Percentiles rank a stretch among this genome's conserved stretches.
These are phyloP conservation scores for Cephus runcator DNA, from an alignment of 2,888 invertebrate species.

Conservation along the genomic window DNA sequence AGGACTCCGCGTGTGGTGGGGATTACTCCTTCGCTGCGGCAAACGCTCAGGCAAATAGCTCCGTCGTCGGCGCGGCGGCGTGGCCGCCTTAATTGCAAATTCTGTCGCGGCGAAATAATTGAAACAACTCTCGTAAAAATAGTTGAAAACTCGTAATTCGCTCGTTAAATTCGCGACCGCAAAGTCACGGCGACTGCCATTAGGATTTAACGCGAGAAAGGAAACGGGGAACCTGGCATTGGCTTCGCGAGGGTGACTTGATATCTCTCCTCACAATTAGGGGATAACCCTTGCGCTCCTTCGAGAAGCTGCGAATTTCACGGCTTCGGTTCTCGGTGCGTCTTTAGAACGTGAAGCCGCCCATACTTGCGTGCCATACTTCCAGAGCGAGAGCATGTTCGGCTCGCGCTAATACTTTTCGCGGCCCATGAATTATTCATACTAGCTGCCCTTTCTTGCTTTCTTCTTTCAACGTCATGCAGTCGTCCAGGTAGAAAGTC, in stretches of 20 bases:
- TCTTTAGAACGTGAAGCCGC: neutral
- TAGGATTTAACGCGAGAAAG: neutral
- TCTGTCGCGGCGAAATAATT: conserved; percentile 61
- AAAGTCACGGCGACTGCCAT: neutral
- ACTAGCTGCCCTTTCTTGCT: conserved; percentile 32
- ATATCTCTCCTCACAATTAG: neutral
- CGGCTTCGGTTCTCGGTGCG: too few relatives aligned
- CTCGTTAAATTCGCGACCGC: conserved; percentile 53
- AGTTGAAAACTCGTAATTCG: conserved; percentile 64
- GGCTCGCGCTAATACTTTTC: conserved; percentile 43
- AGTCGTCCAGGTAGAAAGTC: neutral
- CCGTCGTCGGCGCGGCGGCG: conserved; percentile 12
- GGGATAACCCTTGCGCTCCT: too few relatives aligned
- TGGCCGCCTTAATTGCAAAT: conserved; percentile 63
- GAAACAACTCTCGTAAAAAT: conserved; percentile 66
- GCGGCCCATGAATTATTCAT: conserved; percentile 49
- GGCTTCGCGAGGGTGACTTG: neutral
- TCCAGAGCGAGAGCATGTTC: conserved; percentile 28
- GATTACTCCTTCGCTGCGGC: too few relatives aligned
- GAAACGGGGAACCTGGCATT: neutral
- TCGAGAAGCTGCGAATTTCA: too few relatives aligned
- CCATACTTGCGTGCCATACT: neutral
- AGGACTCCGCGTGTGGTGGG: too few relatives aligned
- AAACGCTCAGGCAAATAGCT: too few relatives aligned
- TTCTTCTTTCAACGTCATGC: neutral